These are phyloP conservation scores for Mormyrus iriodes DNA, from an alignment of 2,113 vertebrate species.

Conservation along the genomic window DNA sequence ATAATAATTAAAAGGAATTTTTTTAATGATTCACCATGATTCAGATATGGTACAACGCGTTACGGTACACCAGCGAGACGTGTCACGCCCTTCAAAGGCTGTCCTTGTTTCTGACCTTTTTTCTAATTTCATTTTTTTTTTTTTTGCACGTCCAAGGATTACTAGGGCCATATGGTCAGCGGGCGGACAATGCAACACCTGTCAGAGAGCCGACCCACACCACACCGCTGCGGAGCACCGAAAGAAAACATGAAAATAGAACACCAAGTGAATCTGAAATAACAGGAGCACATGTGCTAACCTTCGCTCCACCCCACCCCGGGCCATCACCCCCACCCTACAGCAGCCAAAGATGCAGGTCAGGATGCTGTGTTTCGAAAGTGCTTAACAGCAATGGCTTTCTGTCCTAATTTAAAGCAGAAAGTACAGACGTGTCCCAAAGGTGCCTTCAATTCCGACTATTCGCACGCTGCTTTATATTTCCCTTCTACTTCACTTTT, in stretches of 20 bases:
- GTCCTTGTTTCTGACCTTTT: slow-evolving; percentile 57
- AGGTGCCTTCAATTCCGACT: not conserved
- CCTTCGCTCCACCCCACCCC: not conserved
- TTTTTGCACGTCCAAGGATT: slow-evolving; percentile 59
- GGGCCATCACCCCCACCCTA: not conserved
- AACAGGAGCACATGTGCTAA: not conserved
- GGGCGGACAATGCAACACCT: slow-evolving; percentile 66
- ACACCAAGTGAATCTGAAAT: slow-evolving; percentile 4
- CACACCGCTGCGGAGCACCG: not conserved
- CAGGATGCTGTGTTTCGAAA: not conserved
- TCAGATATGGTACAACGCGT: slow-evolving; percentile 38
- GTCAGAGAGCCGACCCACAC: slow-evolving; percentile 34
- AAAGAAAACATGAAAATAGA: slow-evolving; percentile 21
- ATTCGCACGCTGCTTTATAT: not conserved
- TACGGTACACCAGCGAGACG: slow-evolving; percentile 39
- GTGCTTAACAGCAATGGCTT: not conserved
- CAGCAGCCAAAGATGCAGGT: not conserved
- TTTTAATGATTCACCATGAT: not conserved
- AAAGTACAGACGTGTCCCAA: not conserved
- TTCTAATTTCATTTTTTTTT: slow-evolving; percentile 51
- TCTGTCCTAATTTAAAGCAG: not conserved
- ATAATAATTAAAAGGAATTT: slow-evolving; percentile 16
- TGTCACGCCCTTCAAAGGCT: slow-evolving; percentile 26
- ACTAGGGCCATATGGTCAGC: slow-evolving; percentile 60
- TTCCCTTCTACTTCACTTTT: not conserved